Base-by-base conservation (phyloP, 1,140 invertebrate genomes). In the Cydia fagiglandana region DNA sequence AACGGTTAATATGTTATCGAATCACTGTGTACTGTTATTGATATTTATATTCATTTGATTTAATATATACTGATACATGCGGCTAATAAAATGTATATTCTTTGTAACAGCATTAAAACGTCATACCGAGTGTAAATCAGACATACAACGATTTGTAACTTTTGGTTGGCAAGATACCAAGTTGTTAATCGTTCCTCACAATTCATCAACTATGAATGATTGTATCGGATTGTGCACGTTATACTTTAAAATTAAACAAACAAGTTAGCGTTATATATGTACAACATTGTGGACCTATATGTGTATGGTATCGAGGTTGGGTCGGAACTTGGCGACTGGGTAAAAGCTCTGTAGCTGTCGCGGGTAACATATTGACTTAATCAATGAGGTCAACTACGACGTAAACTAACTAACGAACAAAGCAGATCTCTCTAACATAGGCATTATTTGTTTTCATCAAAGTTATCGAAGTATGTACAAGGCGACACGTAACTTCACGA, bases 81-180 rank as follows among this genome's bases (percentile, higher is more conserved):
- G 64, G 28, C 64, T 68, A 68, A 68, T 70, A 45, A 70, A 70
- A 70, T 41, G 34, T 38, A 15, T n/a, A 70, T 70, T 70, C 45
- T 76, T 64, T 41, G 70, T 73, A 38, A 76, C 50, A 61, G 30
- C 74, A 78, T 75, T 74, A 78, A 75, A 70, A 70, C 66, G 66
- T 70, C 66, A 70, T 38, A 38, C 38, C 15, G 24, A 5, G 66
- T 30, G 66, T 70, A 30, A 70, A 70, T 70, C 66, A 45, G 34
- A 70, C 53, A 75, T 61, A 74, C 75, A 74, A 79, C 68, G 76
- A 56, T 76, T 45, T 75, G 64, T 77, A 77, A 74, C 66, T 68
- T 76, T 70, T 77, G 45, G 47, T 77, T 79, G 76, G 76, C 73
- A 64, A 24, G 34, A 17, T 45, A 74, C 78, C 78, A 79, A 73